Evolutionary conservation across 2,113 vertebrate genomes (phyloP).

Genomic region (Corydoras maculifer): DNA sequence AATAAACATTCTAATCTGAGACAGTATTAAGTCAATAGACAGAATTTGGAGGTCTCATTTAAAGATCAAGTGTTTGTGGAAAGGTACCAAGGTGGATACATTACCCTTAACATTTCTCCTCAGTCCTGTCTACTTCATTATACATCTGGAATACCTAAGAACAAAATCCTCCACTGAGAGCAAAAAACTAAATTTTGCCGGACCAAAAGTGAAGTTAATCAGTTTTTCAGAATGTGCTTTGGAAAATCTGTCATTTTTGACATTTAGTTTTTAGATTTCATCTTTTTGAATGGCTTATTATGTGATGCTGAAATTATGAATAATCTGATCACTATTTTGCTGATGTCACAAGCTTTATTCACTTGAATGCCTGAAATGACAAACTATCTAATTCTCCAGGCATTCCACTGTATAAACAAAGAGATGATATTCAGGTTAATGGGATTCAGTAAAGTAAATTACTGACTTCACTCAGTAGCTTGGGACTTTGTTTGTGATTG

Average conservation of each 20-base stretch:
- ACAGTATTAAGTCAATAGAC: neutral
- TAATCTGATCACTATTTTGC: conserved; percentile 5
- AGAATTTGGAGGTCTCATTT: neutral
- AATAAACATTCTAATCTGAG: conserved; percentile 3
- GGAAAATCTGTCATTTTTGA: neutral
- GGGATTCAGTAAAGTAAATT: neutral
- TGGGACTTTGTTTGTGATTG: neutral
- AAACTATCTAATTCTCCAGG: neutral
- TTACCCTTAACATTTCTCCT: neutral
- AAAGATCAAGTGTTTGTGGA: neutral
- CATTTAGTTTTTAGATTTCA: conserved; percentile 1
- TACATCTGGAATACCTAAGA: conserved; percentile 9
- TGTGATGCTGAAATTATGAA: conserved; percentile 11
- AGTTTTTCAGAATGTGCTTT: neutral
- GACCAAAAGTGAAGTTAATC: conserved; percentile 11
- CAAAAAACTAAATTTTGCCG: neutral
- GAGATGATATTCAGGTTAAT: conserved; percentile 2
- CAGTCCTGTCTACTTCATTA: neutral
- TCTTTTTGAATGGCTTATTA: conserved; percentile 11
- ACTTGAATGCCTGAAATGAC: neutral
- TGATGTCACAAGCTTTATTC: conserved; percentile 4
- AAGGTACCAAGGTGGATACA: neutral
- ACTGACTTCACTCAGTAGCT: neutral
- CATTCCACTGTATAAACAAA: conserved; percentile 1
- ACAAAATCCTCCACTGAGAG: conserved; percentile 3